Evolutionary conservation across 1,140 invertebrate species (phyloP).

Genomic region (Aphelenchoides avenae): DNA sequence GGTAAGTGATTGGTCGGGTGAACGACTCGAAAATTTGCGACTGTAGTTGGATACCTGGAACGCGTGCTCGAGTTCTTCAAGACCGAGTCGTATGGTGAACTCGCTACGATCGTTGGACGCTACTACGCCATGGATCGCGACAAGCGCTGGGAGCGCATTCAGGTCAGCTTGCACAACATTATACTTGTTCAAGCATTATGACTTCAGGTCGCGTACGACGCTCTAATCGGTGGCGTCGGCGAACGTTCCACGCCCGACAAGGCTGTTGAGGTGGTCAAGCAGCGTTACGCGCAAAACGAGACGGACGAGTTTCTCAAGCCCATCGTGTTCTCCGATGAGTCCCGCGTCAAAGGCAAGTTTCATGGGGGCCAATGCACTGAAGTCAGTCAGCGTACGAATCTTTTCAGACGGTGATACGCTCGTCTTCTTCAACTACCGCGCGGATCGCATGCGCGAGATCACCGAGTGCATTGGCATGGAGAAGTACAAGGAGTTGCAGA

Average conservation of each 20-base stretch:
- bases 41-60: constrained; percentile 50
- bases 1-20: constrained; percentile 25
- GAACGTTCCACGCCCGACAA: constrained; percentile 50
- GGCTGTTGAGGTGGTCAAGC: constrained; percentile 54
- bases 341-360: constrained; percentile 53
- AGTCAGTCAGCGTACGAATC: background rate
- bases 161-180: background rate
- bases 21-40: background rate
- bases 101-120: constrained; percentile 62
- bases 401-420: constrained; percentile 62
- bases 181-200: background rate
- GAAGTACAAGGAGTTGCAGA: constrained; percentile 58
- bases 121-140: constrained; percentile 66
- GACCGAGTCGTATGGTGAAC: constrained; percentile 58
- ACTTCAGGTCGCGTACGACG: constrained; percentile 63
- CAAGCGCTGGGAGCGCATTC: constrained; percentile 43
- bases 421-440: constrained; percentile 63
- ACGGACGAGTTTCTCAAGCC: constrained; percentile 65
- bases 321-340: constrained; percentile 60
- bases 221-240: constrained; percentile 61
- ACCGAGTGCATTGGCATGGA: constrained; percentile 61
- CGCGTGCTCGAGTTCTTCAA: constrained; percentile 50
- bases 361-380: background rate
- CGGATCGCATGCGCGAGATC: constrained; percentile 63
- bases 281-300: constrained; percentile 55